phyloP scores from a whole-genome alignment of 2,113 vertebrate species.

The Odocoileus hemionus region DNA sequence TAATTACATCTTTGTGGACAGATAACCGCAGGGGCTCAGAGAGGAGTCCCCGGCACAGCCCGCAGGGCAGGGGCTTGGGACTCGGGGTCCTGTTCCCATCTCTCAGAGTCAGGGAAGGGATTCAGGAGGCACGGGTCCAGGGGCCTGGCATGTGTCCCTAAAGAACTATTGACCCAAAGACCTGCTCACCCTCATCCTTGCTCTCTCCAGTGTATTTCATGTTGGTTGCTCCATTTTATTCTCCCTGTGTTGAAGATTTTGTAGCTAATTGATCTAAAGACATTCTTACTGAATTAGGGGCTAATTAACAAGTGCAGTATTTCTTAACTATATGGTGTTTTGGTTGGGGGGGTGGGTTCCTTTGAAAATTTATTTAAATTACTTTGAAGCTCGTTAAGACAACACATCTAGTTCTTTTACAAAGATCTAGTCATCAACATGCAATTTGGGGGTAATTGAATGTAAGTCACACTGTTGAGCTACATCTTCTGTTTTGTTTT shows the following conservation, averaged over 20 bases:
- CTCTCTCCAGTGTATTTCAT: too few relatives aligned
- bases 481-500: neutral
- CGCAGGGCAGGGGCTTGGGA: neutral
- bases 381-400: neutral
- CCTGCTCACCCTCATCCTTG: neutral
- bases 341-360: neutral
- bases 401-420: neutral
- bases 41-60: neutral
- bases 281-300: neutral
- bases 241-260: neutral
- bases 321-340: neutral
- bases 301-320: neutral
- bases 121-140: rapidly evolving
- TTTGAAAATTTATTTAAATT: neutral
- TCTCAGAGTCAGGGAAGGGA: neutral
- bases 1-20: rapidly evolving
- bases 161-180: neutral
- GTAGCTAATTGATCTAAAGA: neutral
- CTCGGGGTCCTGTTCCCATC: neutral
- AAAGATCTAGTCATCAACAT: neutral
- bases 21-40: neutral
- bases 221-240: neutral
- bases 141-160: neutral
- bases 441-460: neutral
- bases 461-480: neutral